Evolutionary conservation across 1,140 invertebrate genomes (phyloP), one percentile per base, ranked within the genome.

Genomic region (Halictus rubicundus): DNA sequence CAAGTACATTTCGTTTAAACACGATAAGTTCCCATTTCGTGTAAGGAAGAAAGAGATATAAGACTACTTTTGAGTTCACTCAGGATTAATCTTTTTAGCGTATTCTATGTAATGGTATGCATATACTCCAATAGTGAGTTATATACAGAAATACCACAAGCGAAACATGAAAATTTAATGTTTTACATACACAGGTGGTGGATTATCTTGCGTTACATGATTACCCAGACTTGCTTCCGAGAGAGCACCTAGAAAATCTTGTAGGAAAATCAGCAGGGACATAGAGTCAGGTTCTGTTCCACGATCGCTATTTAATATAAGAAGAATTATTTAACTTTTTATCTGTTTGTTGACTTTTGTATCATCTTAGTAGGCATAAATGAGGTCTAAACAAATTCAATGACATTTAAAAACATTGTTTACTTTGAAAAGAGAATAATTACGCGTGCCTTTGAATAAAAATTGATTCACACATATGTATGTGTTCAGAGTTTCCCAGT

Each of bases 191-290:
- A 94, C 92, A 68, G 92, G 89, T 78, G 90, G 84, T 76, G 90
- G 91, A 68, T 87, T 86, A 78, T 87, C 88, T 75, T 92, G 89
- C 27, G 90, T 90, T n/a, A 89, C 83, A 64, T 93, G 91, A 54
- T 91, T 87, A 78, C 89, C 87, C 42, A 90, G 73, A 77, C 89
- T 88, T 64, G 88, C 83, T 65, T 91, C 91, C 25, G 93, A 90
- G 64, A 95, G 88, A 92, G 95, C 95, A 23, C 94, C 89, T 70
- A 95, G 92, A 75, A 95, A 94, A 80, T 95, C 94, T 77, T 94
- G 94, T 74, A 95, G 92, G 80, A 95, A 87, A 88, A 93, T 93
- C 80, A 95, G 94, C 82, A 95, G 90, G 46, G 92, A 90, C n/a
- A 68, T 85, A 69, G 87, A 82, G 60, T 68, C 32, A 57, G 74